Base-by-base conservation (phyloP, 2,113 vertebrate species). In the Apus apus region DNA sequence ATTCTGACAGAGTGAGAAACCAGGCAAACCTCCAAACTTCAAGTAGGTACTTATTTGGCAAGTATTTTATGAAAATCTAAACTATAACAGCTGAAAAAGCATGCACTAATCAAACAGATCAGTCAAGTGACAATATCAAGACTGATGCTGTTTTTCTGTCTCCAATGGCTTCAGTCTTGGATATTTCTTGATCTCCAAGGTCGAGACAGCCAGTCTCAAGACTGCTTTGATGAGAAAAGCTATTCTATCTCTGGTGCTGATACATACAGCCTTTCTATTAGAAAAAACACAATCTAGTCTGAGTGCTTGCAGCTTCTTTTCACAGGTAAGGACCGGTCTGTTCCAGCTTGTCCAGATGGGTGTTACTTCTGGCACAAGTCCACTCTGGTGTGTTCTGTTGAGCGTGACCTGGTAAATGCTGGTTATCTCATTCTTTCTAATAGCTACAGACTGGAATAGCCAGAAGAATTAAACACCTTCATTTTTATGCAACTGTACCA, bases 381-480 rank as follows among this genome's bases (percentile, higher is more conserved):
- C 10, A 40, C 9, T 18, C 22, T 68, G 32, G 15, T 0, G 0
- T 29, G 26, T 57, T 48, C 40, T 48, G 9, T 53, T 61, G 29
- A 54, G 43, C 0, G 2, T 50, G 53, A 16, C 38, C 72, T 72
- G 53, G 10, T 20, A 54, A 45, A 16, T 57, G 8, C 21, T 34
- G 36, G 10, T 22, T 11, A 18, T 50, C 13, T 0, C 1, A 36
- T 45, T 54, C 40, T 21, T 73, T 25, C 22, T 34, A 16, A 38
- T 4, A 65, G 19, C 26, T 48, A 7, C 30, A 4, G 13, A 26
- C 11, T 10, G 2, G 53, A 68, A 65, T 3, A 85, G 15, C 23
- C 22, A 74, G 15, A 30, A 85, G 65, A 65, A 78, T 36, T 13
- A 74, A 82, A 71, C 15, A 22, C 5, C 17, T 48, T 57, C 13